Evolutionary conservation across 2,113 vertebrate species (phyloP), one percentile per base, ranked within the genome.

Genomic region (Nanorana parkeri): DNA sequence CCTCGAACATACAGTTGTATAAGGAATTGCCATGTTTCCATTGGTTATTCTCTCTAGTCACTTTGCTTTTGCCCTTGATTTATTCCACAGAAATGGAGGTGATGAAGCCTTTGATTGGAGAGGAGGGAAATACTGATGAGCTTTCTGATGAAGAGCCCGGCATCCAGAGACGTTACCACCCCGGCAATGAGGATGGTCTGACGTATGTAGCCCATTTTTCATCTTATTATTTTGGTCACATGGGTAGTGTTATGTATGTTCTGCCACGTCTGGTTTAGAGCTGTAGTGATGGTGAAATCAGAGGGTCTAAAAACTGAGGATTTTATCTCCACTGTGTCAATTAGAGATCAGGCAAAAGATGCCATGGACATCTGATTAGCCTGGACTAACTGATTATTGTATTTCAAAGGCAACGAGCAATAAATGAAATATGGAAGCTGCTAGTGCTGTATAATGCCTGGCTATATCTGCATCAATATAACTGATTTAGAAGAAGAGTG

Each of bases 71-170:
- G 0, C 74, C 21, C 65, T 21, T 78, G 81, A 61, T 75, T 80
- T 86, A 0, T 85, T 86, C 68, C 73, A 20, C 74, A 94, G 93
- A 94, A 68, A 90, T 94, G 93, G 94, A 95, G 82, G 92, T 93
- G 67, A 93, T 94, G 92, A 92, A 89, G 36, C 94, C 93, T 78
- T 88, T 95, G 84, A 94, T 95, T 76, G 91, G 88, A 79, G 61
- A 72, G 28, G 91, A 93, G 24, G 89, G 93, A 24, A 85, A 85
- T 74, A 90, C 88, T 19, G 93, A 92, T 67, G 87, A 83, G 5
- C 73, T 90, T 6, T 93, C 90, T 0, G 92, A 94, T 72, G 92
- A 94, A n/a, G 93, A 94, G 6, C 84, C 61, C 7, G 86, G 90
- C 0, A 87, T 86, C 36, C 91, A 92, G 85, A 89, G 92, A 0